Evolutionary conservation across 2,113 vertebrate genomes (phyloP), one percentile per base, ranked within the genome.

Genomic region (Arothron firmamentum): DNA sequence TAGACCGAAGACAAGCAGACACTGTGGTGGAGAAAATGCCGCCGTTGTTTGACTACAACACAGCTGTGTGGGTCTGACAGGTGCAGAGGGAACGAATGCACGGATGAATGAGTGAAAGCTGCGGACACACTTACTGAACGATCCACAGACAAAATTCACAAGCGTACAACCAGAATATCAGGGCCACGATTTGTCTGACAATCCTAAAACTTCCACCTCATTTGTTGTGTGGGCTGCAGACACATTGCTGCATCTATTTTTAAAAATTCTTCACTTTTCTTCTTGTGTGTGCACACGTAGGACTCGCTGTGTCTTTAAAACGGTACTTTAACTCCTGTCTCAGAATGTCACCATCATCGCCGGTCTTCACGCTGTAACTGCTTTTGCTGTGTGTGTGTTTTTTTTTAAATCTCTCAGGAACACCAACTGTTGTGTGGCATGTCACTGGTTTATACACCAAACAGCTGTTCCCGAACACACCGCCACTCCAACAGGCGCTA

Each of bases 1-100:
- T 20, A 1, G 81, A 89, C 77, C 54, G 66, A 71, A 82, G 82
- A 75, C 85, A 87, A 74, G 79, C 80, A 58, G 87, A 86, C 2
- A 83, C 85, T 8, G 21, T 80, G 60, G 62, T 74, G 59, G 82
- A 88, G 70, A 88, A 78, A 84, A 59, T 82, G 80, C 90, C 88
- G 53, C 84, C 90, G 0, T 90, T 94, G 57, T 97, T 98, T 89
- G 96, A 98, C 78, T 92, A 96, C 80, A 94, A 95, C 79, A 96
- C 95, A 47, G 96, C 93, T 23, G 96, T 98, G 20, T 98, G 96
- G 96, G 96, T 98, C 67, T 98, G 91, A 95, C 85, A 83, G 83
- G 70, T 88, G 88, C 63, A 55, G 52, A 56, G 12, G 5, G 53
- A 58, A 54, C 55, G 62, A 42, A 19, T 62, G 62, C 47, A 46